Evolutionary conservation across 1,140 invertebrate species (phyloP), one percentile per base, ranked within the genome.

Genomic region (Pantala flavescens): DNA sequence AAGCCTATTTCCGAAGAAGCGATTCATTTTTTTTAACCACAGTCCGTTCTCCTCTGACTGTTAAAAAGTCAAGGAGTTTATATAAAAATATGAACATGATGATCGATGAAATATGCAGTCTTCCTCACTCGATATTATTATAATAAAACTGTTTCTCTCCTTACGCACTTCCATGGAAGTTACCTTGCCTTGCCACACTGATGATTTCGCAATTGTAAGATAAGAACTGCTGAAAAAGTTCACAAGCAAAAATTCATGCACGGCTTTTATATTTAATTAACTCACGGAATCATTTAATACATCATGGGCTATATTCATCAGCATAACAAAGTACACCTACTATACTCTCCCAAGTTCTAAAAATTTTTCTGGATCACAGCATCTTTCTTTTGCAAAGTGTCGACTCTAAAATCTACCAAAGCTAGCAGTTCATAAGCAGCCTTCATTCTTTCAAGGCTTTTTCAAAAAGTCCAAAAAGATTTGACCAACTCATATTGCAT

Each of bases 11-110:
- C 14, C n/a, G 43, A 49, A 63, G 49, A 63, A 63, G 49, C 49
- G 12, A 63, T 63, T 63, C 49, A n/a, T n/a, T n/a, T n/a, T n/a
- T 21, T 19, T 63, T 63, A 63, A 5, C 12, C n/a, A 21, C 49
- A 63, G 49, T 63, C 49, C 49, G 12, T 63, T 12, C 49, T 63
- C n/a, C n/a, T 21, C 12, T 63, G n/a, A 63, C 49, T 63, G 12
- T 5, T 12, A 63, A n/a, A n/a, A 16, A 63, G 49, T 63, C 49
- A 63, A 21, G 49, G 5, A 21, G 49, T 63, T 3, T n/a, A n/a
- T 63, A 63, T 63, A 63, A 63, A 63, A 63, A 63, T 63, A 63
- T 63, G 49, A 63, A 63, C 16, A 63, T 63, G 49, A 63, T 21
- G 14, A 21, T 19, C 12, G n/a, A 63, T 63, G 14, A 63, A 11